Evolutionary conservation across 2,797 vertebrate species (phyloP).

Genomic region (Echiichthys vipera): DNA sequence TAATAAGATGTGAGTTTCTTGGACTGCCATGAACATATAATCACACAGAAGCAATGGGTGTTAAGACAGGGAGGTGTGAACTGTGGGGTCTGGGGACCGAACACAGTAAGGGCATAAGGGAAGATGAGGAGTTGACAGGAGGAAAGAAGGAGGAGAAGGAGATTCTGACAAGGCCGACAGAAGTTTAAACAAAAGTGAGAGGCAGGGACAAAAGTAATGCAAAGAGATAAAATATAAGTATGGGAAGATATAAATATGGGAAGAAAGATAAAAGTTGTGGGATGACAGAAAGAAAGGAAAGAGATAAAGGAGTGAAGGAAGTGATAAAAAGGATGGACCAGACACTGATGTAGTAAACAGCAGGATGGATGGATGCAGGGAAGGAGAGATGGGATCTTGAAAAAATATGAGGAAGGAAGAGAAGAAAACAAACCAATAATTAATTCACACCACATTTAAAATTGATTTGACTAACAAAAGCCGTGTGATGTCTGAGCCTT

Average conservation of each 20-base stretch:
- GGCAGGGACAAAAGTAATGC: conserved; percentile 2
- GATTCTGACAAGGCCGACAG: conserved; percentile 1
- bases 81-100: not conserved
- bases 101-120: not conserved
- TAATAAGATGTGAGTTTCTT: conserved; percentile 8
- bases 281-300: not conserved
- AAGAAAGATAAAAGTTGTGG: not conserved
- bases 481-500: too few relatives aligned
- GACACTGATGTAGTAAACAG: not conserved
- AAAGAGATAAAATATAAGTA: conserved; percentile 26
- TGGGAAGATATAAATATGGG: not conserved
- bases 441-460: too few relatives aligned
- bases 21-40: not conserved
- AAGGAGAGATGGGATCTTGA: not conserved
- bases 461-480: too few relatives aligned
- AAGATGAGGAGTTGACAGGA: not conserved
- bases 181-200: conserved; percentile 13
- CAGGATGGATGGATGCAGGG: not conserved
- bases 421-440: too few relatives aligned
- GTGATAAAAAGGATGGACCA: not conserved
- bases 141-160: not conserved
- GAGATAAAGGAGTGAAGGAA: not conserved
- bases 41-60: not conserved
- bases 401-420: not conserved
- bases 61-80: not conserved